phyloP scores from a whole-genome alignment of 2,113 vertebrate genomes.

The Oceanites oceanicus region DNA sequence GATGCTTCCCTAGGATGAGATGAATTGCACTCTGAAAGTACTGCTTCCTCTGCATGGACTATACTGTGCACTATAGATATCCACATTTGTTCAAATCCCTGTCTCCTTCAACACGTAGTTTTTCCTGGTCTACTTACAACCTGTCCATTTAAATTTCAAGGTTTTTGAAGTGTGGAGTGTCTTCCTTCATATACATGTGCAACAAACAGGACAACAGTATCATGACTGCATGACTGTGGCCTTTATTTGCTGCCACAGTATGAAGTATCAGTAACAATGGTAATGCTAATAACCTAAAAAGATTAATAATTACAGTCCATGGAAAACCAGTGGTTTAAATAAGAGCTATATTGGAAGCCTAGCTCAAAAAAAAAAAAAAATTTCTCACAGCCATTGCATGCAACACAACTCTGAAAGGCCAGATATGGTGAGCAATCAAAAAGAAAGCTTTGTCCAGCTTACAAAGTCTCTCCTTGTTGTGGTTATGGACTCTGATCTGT shows the following conservation, averaged over 20 bases:
- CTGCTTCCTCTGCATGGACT: background rate
- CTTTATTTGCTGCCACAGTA: background rate
- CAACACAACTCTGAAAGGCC: background rate
- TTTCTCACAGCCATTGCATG: background rate
- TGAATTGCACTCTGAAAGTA: background rate
- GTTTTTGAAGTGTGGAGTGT: background rate
- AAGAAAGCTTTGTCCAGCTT: background rate
- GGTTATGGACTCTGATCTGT: constrained; percentile 15
- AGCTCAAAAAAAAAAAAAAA: background rate
- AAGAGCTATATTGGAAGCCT: background rate
- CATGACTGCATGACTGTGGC: background rate
- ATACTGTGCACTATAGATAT: background rate
- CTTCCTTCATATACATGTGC: background rate
- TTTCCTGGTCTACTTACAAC: background rate
- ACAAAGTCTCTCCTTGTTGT: constrained; percentile 26
- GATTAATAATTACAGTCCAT: background rate
- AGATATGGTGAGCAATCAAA: constrained; percentile 9
- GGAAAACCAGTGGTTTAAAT: background rate
- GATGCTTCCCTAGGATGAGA: background rate
- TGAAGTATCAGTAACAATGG: background rate
- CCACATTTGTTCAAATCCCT: background rate
- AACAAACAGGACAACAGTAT: background rate
- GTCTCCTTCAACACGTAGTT: background rate
- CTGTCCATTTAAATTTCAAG: background rate
- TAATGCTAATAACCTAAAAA: background rate